Percentiles rank a stretch among this genome's conserved stretches.
Conservation (phyloP, 53 echinoderm and acorn worm species). For the Actinopyga echinites region DNA sequence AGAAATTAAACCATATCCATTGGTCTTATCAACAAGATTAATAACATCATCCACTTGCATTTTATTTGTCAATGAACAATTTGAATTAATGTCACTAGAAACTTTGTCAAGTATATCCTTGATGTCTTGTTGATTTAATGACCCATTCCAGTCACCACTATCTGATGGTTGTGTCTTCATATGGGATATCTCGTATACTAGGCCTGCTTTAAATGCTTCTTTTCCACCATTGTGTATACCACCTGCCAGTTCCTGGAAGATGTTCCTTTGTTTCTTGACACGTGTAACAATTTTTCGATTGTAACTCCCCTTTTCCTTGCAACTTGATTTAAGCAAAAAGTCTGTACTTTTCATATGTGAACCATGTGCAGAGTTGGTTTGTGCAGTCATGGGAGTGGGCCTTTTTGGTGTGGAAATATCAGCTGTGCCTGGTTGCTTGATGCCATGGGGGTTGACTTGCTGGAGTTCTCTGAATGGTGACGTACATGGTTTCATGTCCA, state of each 20-base stretch:
- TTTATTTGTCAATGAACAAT: not conserved
- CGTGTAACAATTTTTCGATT: not conserved
- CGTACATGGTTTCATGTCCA: not conserved
- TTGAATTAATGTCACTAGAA: not conserved
- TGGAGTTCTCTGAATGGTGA: not conserved
- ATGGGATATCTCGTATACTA: not conserved
- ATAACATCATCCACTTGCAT: conserved; percentile 23
- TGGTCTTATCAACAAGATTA: conserved; percentile 1
- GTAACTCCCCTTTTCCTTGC: not conserved
- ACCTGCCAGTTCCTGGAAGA: not conserved
- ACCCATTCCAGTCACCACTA: not conserved
- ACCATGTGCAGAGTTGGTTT: not conserved
- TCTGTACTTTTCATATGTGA: not conserved
- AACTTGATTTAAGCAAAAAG: not conserved
- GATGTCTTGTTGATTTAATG: not conserved
- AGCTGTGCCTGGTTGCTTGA: not conserved
- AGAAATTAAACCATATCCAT: not conserved
- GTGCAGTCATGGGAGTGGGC: not conserved
- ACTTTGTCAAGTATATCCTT: not conserved
- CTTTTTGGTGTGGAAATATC: not conserved
- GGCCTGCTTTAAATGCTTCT: conserved; percentile 6
- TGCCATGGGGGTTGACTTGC: not conserved
- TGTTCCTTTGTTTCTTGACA: conserved; percentile 7
- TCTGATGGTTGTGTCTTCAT: not conserved
- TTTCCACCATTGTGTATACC: not conserved